These are phyloP conservation scores for Macropis europaea DNA, from an alignment of 2,888 invertebrate species.

Conservation along the genomic window DNA sequence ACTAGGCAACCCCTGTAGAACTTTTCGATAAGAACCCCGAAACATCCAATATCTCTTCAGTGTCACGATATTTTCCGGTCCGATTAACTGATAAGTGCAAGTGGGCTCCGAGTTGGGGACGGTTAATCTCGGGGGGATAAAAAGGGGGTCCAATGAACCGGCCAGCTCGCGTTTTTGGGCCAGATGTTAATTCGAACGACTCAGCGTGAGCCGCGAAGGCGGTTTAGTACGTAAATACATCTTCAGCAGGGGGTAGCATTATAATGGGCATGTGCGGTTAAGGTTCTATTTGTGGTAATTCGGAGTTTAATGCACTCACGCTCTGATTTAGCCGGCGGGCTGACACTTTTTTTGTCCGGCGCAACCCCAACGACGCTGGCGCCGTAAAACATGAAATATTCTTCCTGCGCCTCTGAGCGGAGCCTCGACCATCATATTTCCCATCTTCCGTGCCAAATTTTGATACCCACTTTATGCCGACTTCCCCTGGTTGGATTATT, in stretches of 20 bases:
- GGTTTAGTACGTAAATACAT: constrained; percentile 79
- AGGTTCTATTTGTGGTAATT: constrained; percentile 80
- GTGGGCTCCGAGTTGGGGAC: constrained; percentile 16
- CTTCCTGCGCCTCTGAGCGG: constrained; percentile 67
- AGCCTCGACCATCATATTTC: constrained; percentile 25
- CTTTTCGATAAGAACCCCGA: too few relatives aligned
- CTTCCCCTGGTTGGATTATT: constrained; percentile 4
- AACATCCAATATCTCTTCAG: too few relatives aligned
- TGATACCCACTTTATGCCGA: constrained; percentile 25
- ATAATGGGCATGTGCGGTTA: constrained; percentile 78
- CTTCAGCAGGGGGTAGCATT: constrained; percentile 78
- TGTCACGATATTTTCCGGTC: constrained; percentile 5
- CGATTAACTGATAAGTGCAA: constrained; percentile 12
- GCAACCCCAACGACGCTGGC: constrained; percentile 63
- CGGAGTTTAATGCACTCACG: constrained; percentile 78
- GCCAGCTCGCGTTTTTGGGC: constrained; percentile 66
- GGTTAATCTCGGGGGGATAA: constrained; percentile 41
- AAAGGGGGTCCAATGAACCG: constrained; percentile 63
- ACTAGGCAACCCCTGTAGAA: too few relatives aligned
- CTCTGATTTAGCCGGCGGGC: constrained; percentile 73
- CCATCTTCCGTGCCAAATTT: constrained; percentile 40
- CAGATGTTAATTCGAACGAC: constrained; percentile 77
- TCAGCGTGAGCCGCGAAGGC: constrained; percentile 77
- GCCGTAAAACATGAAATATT: constrained; percentile 76
- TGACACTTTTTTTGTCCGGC: constrained; percentile 64